Evolutionary conservation across 2,888 invertebrate species (phyloP), one percentile per base, ranked within the genome.

Genomic region (Chloroclysta siterata): DNA sequence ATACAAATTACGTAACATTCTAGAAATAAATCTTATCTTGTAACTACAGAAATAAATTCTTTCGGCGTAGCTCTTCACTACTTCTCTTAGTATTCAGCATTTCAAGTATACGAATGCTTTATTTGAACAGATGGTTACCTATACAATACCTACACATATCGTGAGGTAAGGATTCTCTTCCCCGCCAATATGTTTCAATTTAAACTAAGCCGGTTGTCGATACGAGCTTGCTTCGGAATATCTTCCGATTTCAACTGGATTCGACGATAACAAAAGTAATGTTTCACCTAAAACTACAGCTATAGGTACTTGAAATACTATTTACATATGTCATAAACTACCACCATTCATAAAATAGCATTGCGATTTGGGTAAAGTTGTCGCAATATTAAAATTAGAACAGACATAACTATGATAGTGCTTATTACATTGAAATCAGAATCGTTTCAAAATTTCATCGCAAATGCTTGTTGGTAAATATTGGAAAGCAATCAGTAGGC

Each of bases 151-250:
- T 64, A 72, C 65, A 70, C 63, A 62, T 66, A 66, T 63, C 77
- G 80, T 79, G 81, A 88, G 85, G 85, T 81, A 83, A 80, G 81
- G 83, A 83, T 87, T 84, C 82, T 82, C 77, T 84, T 83, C 81
- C 76, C 82, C 79, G 76, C 86, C 90, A 90, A 91, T 91, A 90
- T 87, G 87, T 91, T 90, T 91, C 91, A 90, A 91, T 91, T 90
- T 90, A 84, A 87, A 87, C 80, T 89, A 90, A 91, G 90, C 90
- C 88, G 87, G 83, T 90, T 89, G 90, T 89, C 90, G 89, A 89
- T 89, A 83, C 87, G 75, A 77, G 78, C 83, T 83, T 74, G 81
- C 78, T 75, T 68, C 77, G 78, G 82, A 83, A 85, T 86, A 87
- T 86, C 86, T 87, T 78, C 77, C 81, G 82, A 83, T 84, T 82